A percentile compares a stretch with the other conserved stretches of the same genome.
phyloP scores from a whole-genome alignment of 2,113 vertebrate species.

The Limanda limanda region DNA sequence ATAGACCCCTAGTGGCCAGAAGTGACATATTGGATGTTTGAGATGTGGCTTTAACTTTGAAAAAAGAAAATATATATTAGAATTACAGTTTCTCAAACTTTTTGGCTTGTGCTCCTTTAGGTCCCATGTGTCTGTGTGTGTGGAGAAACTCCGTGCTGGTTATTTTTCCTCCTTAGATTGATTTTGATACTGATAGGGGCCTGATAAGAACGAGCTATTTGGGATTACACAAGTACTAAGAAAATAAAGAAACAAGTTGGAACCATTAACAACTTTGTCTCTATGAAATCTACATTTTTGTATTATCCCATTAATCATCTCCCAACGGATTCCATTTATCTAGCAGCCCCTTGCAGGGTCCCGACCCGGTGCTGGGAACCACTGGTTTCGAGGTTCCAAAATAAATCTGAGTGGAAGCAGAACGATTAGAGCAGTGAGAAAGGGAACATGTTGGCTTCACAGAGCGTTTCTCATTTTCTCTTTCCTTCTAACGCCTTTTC shows the following conservation, averaged over 20 bases:
- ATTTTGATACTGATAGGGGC: neutral
- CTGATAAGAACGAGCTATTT: neutral
- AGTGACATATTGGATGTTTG: too few species aligned
- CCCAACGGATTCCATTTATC: neutral
- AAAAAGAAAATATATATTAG: too few species aligned
- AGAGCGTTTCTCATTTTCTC: neutral
- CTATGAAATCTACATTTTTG: neutral
- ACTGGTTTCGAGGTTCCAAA: conserved; percentile 26
- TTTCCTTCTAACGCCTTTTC: neutral
- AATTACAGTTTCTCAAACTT: neutral
- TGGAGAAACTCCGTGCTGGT: neutral
- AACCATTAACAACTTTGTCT: neutral
- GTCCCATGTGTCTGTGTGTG: neutral
- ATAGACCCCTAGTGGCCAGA: too few species aligned
- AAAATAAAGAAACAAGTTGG: neutral
- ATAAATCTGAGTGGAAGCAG: conserved; percentile 14
- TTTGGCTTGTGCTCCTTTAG: neutral
- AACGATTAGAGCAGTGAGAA: neutral
- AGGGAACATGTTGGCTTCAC: neutral
- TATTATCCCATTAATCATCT: conserved; percentile 18
- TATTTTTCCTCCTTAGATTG: neutral
- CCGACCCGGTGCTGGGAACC: conserved; percentile 10
- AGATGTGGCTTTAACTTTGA: too few species aligned
- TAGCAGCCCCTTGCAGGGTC: neutral
- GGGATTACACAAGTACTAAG: conserved; percentile 21